phyloP scores from a whole-genome alignment of 2,888 invertebrate species.

The Mimumesa dahlbomi region DNA sequence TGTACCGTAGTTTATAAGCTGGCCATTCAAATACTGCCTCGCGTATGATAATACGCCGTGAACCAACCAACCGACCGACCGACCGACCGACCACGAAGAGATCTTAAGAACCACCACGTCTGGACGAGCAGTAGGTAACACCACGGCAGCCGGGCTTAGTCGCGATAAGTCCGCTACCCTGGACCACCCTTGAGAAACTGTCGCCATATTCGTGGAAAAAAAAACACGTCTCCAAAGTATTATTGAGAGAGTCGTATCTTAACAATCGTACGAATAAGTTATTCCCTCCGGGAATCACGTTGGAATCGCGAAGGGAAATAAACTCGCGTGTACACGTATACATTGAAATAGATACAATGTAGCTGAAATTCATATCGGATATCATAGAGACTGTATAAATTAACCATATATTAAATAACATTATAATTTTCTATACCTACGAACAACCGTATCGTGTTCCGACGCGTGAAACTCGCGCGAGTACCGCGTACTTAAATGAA shows the following conservation, averaged over 20 bases:
- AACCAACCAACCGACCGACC: too few relatives aligned
- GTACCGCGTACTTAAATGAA: slow-evolving; percentile 23
- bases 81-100: slow-evolving; percentile 43
- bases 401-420: too few relatives aligned
- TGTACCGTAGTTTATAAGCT: slow-evolving; percentile 61
- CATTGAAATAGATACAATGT: too few relatives aligned
- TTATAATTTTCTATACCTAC: too few relatives aligned
- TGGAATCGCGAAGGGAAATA: background rate
- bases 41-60: slow-evolving; percentile 65
- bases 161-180: slow-evolving; percentile 55
- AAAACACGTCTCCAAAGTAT: slow-evolving; percentile 21
- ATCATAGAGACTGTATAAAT: too few relatives aligned
- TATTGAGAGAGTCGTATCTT: slow-evolving; percentile 24
- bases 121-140: slow-evolving; percentile 45
- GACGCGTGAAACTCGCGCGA: background rate
- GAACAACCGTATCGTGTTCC: background rate
- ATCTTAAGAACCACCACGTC: slow-evolving; percentile 53
- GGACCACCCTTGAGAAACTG: slow-evolving; percentile 60
- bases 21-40: slow-evolving; percentile 59
- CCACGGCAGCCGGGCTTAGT: slow-evolving; percentile 49
- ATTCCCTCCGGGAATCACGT: slow-evolving; percentile 16
- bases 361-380: too few relatives aligned
- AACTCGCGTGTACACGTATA: too few relatives aligned
- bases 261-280: slow-evolving; percentile 11
- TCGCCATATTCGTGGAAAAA: slow-evolving; percentile 17